Evolutionary conservation across 2,113 vertebrate species (phyloP).

Genomic region (Nettapus auritus): DNA sequence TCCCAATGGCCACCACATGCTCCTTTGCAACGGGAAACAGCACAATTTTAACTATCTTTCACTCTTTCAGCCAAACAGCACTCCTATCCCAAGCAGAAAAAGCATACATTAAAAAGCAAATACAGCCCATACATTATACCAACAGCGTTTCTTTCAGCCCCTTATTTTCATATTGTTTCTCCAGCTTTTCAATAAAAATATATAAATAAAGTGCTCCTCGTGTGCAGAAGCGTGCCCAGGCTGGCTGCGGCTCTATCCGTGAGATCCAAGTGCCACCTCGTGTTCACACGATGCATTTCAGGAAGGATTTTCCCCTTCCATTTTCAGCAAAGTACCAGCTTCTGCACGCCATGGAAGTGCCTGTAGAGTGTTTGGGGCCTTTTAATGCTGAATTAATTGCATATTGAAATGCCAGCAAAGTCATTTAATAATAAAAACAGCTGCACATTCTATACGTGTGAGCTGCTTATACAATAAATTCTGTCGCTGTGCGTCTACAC

Average conservation of each 20-base stretch:
- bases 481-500: too few species aligned
- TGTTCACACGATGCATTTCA: constrained; percentile 55
- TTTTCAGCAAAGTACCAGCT: not conserved
- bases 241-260: not conserved
- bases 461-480: not conserved
- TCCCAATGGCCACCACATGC: not conserved
- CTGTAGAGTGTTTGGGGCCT: not conserved
- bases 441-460: not conserved
- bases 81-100: not conserved
- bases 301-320: not conserved
- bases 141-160: not conserved
- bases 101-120: not conserved
- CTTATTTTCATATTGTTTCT: not conserved
- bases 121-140: not conserved
- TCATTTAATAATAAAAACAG: not conserved
- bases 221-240: not conserved
- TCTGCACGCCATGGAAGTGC: not conserved
- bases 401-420: not conserved
- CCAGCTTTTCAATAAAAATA: not conserved
- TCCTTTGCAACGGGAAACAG: not conserved
- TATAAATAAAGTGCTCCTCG: not conserved
- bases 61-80: not conserved
- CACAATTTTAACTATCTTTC: not conserved
- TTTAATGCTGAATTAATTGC: not conserved
- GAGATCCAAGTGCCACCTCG: constrained; percentile 78